Base-by-base conservation (phyloP, 2,113 vertebrate genomes). In the Dromaius novaehollandiae region DNA sequence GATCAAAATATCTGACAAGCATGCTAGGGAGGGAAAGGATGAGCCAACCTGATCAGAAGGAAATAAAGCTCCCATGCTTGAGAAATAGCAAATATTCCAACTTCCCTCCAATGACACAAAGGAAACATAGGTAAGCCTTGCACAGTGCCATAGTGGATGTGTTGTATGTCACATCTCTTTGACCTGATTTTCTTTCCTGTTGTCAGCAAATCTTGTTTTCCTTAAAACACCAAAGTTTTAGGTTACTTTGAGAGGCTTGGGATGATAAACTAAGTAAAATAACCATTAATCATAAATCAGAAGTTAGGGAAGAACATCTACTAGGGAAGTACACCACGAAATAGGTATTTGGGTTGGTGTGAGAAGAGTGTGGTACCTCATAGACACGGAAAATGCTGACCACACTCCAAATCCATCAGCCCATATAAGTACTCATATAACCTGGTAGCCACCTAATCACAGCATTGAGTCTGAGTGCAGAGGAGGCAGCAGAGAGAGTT, bases 371-470 rank as follows among this genome's bases (percentile, higher is more conserved):
- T n/a, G 40, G 19, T 69, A 14, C 44, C 87, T 74, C 56, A 60
- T 2, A 65, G 51, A 32, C 16, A n/a, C 5, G 28, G 56, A 55
- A 82, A 80, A 77, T 2, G 3, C 40, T 77, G 50, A 66, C 65
- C 13, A 48, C 48, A 6, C 21, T 88, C 70, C 63, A 68, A 46
- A 76, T 18, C 30, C 32, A 36, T 55, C 48, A 21, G 9, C 50
- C 11, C 28, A 4, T 2, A 0, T 22, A 65, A 51, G 25, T n/a
- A 70, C 9, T 15, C 68, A 36, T 32, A 1, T 14, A 90, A 64
- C 51, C 32, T n/a, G 16, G 46, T 1, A 70, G 50, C 51, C 42
- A 42, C 24, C 28, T 32, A n/a, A 38, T n/a, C 21, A 50, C 0
- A 1, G 38, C 48, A 58, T 38, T 38, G 82, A 73, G 34, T 8